Evolutionary conservation across 2,888 invertebrate species (phyloP).

Genomic region (Tinea semifulvella): DNA sequence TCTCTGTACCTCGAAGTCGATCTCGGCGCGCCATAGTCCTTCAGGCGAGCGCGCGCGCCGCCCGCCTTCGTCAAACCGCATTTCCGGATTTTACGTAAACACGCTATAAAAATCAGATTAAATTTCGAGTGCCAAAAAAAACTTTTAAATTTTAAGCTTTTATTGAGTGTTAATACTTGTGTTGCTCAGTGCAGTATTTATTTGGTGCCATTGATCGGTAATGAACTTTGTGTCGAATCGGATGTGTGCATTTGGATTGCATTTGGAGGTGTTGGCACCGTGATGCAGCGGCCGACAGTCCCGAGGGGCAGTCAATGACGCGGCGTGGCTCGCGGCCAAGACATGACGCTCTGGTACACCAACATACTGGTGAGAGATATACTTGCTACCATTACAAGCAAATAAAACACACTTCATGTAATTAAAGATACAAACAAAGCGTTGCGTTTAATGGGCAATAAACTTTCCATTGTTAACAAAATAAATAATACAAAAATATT

Average conservation of each 20-base stretch:
- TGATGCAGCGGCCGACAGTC: not conserved
- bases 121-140: not conserved
- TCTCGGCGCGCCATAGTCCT: slow-evolving; percentile 22
- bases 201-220: slow-evolving; percentile 5
- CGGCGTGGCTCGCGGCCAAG: slow-evolving; percentile 52
- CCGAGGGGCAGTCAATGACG: slow-evolving; percentile 31
- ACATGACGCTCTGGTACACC: slow-evolving; percentile 63
- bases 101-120: not conserved
- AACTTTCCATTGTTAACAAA: too few relatives aligned
- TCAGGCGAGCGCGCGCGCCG: slow-evolving; percentile 31
- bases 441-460: too few relatives aligned
- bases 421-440: too few relatives aligned
- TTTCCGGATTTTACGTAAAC: slow-evolving; percentile 1
- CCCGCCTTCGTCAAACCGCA: slow-evolving; percentile 26
- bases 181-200: slow-evolving; percentile 1
- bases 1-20: slow-evolving; percentile 34
- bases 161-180: too few relatives aligned
- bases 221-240: slow-evolving; percentile 4
- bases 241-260: slow-evolving; percentile 24
- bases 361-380: slow-evolving; percentile 57
- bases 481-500: too few relatives aligned
- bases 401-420: not conserved
- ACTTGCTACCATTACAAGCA: slow-evolving; percentile 13
- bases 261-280: slow-evolving; percentile 20
- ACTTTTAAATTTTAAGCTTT: too few relatives aligned